Evolutionary conservation across 2,888 invertebrate genomes (phyloP).

Genomic region (Athalia circularis): DNA sequence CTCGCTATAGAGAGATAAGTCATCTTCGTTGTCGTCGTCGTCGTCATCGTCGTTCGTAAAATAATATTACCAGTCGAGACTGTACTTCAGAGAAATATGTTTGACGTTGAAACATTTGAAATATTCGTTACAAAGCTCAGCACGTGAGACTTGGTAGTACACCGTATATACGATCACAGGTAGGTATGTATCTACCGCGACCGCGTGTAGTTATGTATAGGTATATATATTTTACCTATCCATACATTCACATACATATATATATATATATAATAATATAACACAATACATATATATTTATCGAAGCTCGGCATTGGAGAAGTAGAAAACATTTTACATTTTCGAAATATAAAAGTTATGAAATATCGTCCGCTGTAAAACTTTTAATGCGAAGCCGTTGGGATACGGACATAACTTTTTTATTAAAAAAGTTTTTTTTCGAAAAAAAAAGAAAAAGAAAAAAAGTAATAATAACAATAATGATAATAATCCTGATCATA

Average conservation of each 20-base stretch:
- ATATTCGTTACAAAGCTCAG: conserved; percentile 57
- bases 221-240: neutral
- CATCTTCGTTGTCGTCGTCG: conserved; percentile 24
- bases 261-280: neutral
- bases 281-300: neutral
- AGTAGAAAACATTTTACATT: conserved; percentile 60
- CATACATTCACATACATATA: conserved; percentile 16
- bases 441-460: conserved; percentile 61
- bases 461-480: conserved; percentile 38
- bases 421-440: conserved; percentile 72
- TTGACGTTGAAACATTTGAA: conserved; percentile 55
- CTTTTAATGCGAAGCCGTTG: conserved; percentile 70
- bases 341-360: conserved; percentile 73
- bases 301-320: conserved; percentile 43
- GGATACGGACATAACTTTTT: conserved; percentile 68
- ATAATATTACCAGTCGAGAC: conserved; percentile 33
- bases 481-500: neutral
- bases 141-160: conserved; percentile 53
- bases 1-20: conserved; percentile 21
- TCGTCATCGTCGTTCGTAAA: conserved; percentile 35
- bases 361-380: conserved; percentile 72
- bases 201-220: neutral
- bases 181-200: conserved; percentile 11
- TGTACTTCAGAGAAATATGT: conserved; percentile 47
- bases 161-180: neutral